A percentile compares a stretch with the other conserved stretches of the same genome.
Evolutionary conservation across 2,888 invertebrate species (phyloP).

Genomic region (Xestia c-nigrum): DNA sequence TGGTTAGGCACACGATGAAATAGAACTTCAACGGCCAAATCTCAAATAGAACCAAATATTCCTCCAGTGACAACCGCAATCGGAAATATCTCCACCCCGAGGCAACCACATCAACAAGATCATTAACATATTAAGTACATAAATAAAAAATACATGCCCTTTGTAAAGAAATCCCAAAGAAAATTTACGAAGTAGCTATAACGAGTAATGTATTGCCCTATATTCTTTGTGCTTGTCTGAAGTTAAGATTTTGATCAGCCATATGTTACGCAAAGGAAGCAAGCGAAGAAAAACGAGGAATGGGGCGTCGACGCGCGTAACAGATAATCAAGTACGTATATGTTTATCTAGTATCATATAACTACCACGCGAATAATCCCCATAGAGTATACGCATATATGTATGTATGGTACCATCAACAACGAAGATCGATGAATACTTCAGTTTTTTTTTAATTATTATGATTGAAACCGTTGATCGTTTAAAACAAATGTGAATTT

Average conservation of each 20-base stretch:
- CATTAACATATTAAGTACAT: slow-evolving; percentile 55
- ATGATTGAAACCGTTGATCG: neutral
- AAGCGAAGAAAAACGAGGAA: slow-evolving; percentile 52
- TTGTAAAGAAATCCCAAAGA: slow-evolving; percentile 52
- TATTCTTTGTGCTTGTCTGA: slow-evolving; percentile 62
- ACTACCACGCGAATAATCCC: slow-evolving; percentile 21
- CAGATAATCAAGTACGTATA: slow-evolving; percentile 48
- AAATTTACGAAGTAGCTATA: slow-evolving; percentile 58
- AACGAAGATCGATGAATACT: neutral
- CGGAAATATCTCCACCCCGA: slow-evolving; percentile 19
- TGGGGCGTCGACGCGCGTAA: slow-evolving; percentile 50
- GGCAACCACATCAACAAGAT: slow-evolving; percentile 27
- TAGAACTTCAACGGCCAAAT: neutral
- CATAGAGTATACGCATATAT: neutral
- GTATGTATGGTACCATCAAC: neutral
- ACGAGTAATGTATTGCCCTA: slow-evolving; percentile 59
- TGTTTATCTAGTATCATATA: slow-evolving; percentile 37
- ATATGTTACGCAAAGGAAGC: slow-evolving; percentile 59
- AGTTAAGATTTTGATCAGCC: slow-evolving; percentile 64
- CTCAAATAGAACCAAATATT: slow-evolving; percentile 13
- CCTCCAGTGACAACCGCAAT: slow-evolving; percentile 5
- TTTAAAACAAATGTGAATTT: neutral
- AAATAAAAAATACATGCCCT: slow-evolving; percentile 49
- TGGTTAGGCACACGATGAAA: neutral
- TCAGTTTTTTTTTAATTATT: neutral